phyloP scores from a whole-genome alignment of 2,888 invertebrate genomes.

The Apocheima hispidaria region DNA sequence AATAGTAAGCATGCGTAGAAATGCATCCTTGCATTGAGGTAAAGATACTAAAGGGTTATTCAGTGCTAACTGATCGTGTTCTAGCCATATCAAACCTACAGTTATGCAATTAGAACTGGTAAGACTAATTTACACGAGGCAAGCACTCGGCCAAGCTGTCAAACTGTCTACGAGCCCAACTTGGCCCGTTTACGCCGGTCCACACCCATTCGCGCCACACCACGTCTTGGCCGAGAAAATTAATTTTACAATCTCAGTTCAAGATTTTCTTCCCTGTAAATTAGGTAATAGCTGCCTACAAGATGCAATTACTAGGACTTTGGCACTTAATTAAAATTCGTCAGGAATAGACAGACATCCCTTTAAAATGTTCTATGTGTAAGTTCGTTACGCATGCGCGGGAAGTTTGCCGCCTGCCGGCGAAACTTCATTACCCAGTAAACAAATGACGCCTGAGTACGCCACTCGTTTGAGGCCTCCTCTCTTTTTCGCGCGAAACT shows the following conservation, averaged over 20 bases:
- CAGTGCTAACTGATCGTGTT: constrained; percentile 2
- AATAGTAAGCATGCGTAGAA: no score
- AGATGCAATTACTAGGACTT: constrained; percentile 27
- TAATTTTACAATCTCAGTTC: constrained; percentile 11
- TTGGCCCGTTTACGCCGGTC: constrained; percentile 9
- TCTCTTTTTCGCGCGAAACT: constrained; percentile 25
- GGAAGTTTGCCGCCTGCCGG: constrained; percentile 6
- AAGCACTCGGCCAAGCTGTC: constrained; percentile 26
- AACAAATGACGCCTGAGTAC: constrained; percentile 24
- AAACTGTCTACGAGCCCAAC: constrained; percentile 22
- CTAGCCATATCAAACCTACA: constrained; percentile 9
- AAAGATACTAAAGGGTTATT: neutral
- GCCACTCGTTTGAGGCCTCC: constrained; percentile 24
- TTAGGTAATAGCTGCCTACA: constrained; percentile 23
- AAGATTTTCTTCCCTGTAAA: constrained; percentile 18
- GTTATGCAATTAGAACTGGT: constrained; percentile 25
- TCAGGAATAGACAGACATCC: constrained; percentile 27
- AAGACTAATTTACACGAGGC: constrained; percentile 22
- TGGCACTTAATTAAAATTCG: constrained; percentile 32
- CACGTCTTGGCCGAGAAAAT: constrained; percentile 15
- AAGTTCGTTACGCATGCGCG: constrained; percentile 25
- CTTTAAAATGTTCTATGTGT: constrained; percentile 31
- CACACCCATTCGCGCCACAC: neutral
- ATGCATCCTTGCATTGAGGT: neutral
- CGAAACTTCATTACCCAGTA: constrained; percentile 24